Evolutionary conservation across 2,888 invertebrate species (phyloP).

Genomic region (Eupithecia pulchellata): DNA sequence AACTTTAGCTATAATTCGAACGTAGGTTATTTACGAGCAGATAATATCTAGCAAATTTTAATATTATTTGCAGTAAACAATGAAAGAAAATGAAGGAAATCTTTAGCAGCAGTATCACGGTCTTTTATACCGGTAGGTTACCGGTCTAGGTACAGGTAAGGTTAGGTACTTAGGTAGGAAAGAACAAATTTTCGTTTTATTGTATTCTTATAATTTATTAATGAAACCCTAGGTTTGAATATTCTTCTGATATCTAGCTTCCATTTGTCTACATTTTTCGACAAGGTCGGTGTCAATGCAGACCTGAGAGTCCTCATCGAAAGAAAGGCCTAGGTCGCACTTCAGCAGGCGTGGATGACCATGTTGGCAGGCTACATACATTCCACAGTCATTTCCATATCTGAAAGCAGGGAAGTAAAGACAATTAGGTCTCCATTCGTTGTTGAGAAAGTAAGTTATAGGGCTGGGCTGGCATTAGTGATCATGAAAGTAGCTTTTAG

Average conservation of each 20-base stretch:
- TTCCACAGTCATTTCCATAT: constrained; percentile 55
- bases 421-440: neutral
- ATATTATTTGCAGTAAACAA: no score
- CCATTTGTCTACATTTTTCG: constrained; percentile 1
- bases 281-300: constrained; percentile 53
- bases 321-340: constrained; percentile 65
- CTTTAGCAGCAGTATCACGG: no score
- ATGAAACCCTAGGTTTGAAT: neutral
- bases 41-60: no score
- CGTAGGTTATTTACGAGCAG: no score
- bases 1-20: no score
- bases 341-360: constrained; percentile 65
- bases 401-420: constrained; percentile 11
- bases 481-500: neutral
- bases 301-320: constrained; percentile 56
- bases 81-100: no score
- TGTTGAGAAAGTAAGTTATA: neutral
- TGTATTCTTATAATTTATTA: neutral
- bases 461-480: neutral
- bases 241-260: neutral
- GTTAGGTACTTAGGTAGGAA: no score
- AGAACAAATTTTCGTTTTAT: neutral
- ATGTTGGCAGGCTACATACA: constrained; percentile 65
- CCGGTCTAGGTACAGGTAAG: no score
- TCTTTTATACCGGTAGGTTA: no score